Base-by-base conservation (phyloP, 2,888 invertebrate species). In the Carpatolechia fugitivella region DNA sequence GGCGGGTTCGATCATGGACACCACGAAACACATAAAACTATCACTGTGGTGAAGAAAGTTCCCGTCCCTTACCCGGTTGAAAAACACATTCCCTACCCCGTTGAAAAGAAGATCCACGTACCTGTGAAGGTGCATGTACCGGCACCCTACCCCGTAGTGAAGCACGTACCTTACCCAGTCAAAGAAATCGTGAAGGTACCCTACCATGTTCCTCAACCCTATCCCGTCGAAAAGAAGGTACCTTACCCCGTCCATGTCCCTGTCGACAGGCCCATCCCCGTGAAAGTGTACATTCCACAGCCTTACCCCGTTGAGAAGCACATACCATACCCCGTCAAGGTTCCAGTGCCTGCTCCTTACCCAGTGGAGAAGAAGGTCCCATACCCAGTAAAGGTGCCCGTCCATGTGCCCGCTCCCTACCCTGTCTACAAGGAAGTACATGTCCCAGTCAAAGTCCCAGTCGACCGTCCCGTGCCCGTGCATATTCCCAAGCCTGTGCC, bases 31-130 rank as follows among this genome's bases (percentile, higher is more conserved):
- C 92, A 93, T 70, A 94, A 94, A 72, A 93, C 93, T 46, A 78
- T 94, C 61, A 95, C 95, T 10, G 92, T 96, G 29, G 92, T 95
- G 63, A 95, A 95, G 84, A 94, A 93, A 62, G 92, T 95, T 49
- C 92, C 94, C 31, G 92, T 92, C 44, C 94, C 94, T 44, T 94
- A 94, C 75, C 95, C 93, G 54, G 95, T 95, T 55, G 94, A 94
- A 69, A 94, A 93, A 65, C 93, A 92, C 67, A 91, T 94, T 54
- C 94, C 93, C 49, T 91, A 91, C 67, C 94, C 95, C 1, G 94
- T 93, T 10, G 92, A 92, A 64, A 93, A 92, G 72, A 90, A 92
- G 47, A 75, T 94, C n/a, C 93, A 90, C 14, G 87, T 88, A 63
- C 92, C 93, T 55, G 89, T 91, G 13, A 92, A 93, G 72, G 94